Evolutionary conservation across 1,140 invertebrate species (phyloP).

Genomic region (Pachypeltis micranthus): DNA sequence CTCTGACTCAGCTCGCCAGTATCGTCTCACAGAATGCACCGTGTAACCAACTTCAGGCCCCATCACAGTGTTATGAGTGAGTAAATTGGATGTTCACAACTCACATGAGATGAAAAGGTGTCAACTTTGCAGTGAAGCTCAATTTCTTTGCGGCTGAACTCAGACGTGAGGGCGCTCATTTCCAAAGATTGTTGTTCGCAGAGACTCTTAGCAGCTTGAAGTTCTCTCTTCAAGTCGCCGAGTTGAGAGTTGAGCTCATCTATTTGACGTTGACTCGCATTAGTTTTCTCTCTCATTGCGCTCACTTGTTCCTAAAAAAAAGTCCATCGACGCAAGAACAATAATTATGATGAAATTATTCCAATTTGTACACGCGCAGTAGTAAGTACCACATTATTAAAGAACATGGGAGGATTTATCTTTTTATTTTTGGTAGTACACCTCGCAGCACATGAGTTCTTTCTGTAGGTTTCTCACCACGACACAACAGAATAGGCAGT

Average conservation of each 20-base stretch:
- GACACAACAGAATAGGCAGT: too few species aligned
- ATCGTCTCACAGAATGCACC: too few species aligned
- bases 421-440: too few species aligned
- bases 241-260: neutral
- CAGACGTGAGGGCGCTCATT: slow-evolving; percentile 11
- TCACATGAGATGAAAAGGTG: slow-evolving; percentile 11
- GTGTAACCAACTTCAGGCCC: too few species aligned
- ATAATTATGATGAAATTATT: too few species aligned
- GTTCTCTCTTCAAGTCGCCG: slow-evolving; percentile 5
- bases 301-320: slow-evolving; percentile 17
- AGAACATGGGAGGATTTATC: too few species aligned
- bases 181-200: slow-evolving; percentile 11
- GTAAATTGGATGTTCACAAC: neutral
- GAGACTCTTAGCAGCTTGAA: slow-evolving; percentile 10
- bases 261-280: neutral
- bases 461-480: too few species aligned
- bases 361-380: too few species aligned
- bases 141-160: slow-evolving; percentile 18
- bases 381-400: too few species aligned
- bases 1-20: too few species aligned
- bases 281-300: neutral
- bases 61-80: neutral
- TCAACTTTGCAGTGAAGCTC: slow-evolving; percentile 5
- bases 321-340: too few species aligned
- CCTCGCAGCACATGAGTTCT: too few species aligned